Evolutionary conservation across 1,140 invertebrate genomes (phyloP), one percentile per base, ranked within the genome.

Genomic region (Bombus sylvicola): DNA sequence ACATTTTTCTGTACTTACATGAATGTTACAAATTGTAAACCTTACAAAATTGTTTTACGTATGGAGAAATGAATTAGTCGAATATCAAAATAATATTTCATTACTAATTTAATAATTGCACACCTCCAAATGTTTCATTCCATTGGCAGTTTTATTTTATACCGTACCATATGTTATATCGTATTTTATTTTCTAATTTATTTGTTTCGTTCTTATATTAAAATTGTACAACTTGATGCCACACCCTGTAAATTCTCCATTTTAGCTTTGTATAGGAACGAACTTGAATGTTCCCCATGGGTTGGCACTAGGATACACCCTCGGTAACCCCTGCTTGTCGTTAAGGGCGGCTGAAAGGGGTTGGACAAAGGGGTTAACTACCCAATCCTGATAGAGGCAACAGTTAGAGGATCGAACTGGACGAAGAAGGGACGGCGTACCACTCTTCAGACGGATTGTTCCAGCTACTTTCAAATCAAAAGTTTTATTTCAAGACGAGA

Each of bases 361-460:
- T 78, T 78, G 81, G 74, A 9, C 81, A 78, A 78, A 31, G 64
- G 81, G 74, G 74, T 83, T 77, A 77, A 77, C 62, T 78, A 43
- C n/a, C 81, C 81, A 83, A 83, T 83, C 74, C 74, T 83, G 74
- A 69, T 41, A 28, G 43, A 78, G 74, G 34, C 34, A 53, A 83
- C 43, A 64, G 72, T 76, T 53, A 43, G 34, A 41, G 34, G 43
- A 57, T 75, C 41, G 81, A 64, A 64, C 13, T 9, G 37, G 9
- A 39, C 47, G 47, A n/a, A 31, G 18, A 53, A 13, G 28, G 57
- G 68, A 39, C 13, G 31, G 0, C 13, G n/a, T 28, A 31, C 39
- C 62, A 2, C n/a, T 69, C 37, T 12, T 3, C 28, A 34, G 37
- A 78, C 66, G 34, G 68, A 39, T 83, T 28, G 9, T 15, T 10